Evolutionary conservation across 2,888 invertebrate genomes (phyloP).

Genomic region (Heliconius hortense): DNA sequence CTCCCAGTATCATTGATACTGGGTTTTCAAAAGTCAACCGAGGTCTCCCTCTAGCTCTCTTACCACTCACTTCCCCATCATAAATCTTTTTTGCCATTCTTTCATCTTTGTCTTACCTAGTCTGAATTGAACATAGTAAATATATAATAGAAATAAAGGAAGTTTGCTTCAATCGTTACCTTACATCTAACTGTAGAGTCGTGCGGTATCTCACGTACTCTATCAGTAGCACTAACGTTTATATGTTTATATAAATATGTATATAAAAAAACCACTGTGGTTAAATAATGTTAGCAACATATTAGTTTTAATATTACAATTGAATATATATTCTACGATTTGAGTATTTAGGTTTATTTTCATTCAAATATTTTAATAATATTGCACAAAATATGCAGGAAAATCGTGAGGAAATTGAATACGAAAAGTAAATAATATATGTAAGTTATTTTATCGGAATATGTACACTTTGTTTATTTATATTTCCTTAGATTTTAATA

Average conservation of each 20-base stretch:
- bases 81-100: too few relatives aligned
- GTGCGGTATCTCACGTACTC: slow-evolving; percentile 40
- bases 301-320: not conserved
- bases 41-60: too few relatives aligned
- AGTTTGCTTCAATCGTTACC: slow-evolving; percentile 2
- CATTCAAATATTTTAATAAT: not conserved
- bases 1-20: too few relatives aligned
- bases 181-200: slow-evolving; percentile 29
- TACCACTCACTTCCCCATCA: too few relatives aligned
- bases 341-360: slow-evolving; percentile 11
- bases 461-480: slow-evolving; percentile 4
- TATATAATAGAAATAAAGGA: slow-evolving; percentile 13
- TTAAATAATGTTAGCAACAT: slow-evolving; percentile 16
- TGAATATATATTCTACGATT: not conserved
- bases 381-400: slow-evolving; percentile 33
- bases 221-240: slow-evolving; percentile 16
- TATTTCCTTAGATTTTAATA: slow-evolving; percentile 22
- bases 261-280: slow-evolving; percentile 27
- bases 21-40: too few relatives aligned
- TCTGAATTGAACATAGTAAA: not conserved
- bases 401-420: slow-evolving; percentile 38
- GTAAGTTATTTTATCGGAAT: slow-evolving; percentile 15
- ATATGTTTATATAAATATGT: not conserved
- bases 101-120: too few relatives aligned
- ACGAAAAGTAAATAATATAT: slow-evolving; percentile 2